Evolutionary conservation across 1,140 invertebrate species (phyloP).

Genomic region (Drosophila aff.): DNA sequence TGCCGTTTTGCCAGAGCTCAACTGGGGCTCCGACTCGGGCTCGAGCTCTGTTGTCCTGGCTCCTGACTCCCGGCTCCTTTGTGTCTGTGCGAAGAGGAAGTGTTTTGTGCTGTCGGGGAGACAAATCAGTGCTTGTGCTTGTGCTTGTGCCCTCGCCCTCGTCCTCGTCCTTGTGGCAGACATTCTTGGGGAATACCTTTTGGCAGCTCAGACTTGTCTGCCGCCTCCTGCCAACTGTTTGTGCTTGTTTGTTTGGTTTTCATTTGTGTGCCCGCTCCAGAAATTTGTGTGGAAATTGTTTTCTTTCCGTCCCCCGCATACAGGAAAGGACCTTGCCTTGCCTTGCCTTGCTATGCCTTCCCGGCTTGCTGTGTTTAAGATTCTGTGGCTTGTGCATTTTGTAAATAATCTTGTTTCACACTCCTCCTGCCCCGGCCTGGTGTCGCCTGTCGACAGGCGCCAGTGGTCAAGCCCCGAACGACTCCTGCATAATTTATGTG

Average conservation of each 20-base stretch:
- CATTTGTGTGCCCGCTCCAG: conserved; percentile 49
- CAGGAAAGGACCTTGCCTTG: conserved; percentile 26
- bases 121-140: conserved; percentile 57
- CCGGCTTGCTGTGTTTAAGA: conserved; percentile 68
- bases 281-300: conserved; percentile 82
- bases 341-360: neutral
- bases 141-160: conserved; percentile 10
- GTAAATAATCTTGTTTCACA: conserved; percentile 80
- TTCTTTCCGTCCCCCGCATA: conserved; percentile 49
- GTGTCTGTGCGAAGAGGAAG: conserved; percentile 53
- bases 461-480: conserved; percentile 38
- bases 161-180: conserved; percentile 54
- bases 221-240: conserved; percentile 33
- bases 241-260: conserved; percentile 49
- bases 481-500: conserved; percentile 75
- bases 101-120: conserved; percentile 59
- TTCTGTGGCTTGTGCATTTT: conserved; percentile 78
- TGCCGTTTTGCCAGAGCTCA: conserved; percentile 35
- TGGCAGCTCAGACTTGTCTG: conserved; percentile 81
- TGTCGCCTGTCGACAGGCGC: conserved; percentile 41
- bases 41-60: conserved; percentile 25
- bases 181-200: conserved; percentile 82
- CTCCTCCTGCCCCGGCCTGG: neutral
- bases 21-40: conserved; percentile 9
- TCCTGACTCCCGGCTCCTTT: conserved; percentile 27